Evolutionary conservation across 2,113 vertebrate species (phyloP).

Genomic region (Cyprinodon brontotheroides): DNA sequence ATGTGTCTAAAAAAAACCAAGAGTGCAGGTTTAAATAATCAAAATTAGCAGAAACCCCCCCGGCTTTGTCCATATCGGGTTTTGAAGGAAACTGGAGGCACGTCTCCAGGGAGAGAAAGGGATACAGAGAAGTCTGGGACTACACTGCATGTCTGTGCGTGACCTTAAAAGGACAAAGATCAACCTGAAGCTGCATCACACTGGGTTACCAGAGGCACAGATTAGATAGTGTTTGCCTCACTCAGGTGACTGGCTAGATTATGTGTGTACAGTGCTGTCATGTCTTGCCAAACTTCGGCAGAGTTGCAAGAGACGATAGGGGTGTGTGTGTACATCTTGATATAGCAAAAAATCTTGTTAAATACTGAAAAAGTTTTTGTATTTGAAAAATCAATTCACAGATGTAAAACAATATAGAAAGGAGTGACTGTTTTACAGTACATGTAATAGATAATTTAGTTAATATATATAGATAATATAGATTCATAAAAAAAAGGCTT

Average conservation of each 20-base stretch:
- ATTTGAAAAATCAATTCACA: neutral
- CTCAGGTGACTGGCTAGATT: neutral
- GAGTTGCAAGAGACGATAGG: neutral
- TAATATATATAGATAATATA: neutral
- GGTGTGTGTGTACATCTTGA: neutral
- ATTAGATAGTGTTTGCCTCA: conserved; percentile 9
- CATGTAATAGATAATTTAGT: neutral
- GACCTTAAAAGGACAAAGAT: conserved; percentile 74
- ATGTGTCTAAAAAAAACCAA: neutral
- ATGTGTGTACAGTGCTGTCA: neutral
- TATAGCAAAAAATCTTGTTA: neutral
- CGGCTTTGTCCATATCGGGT: conserved; percentile 39
- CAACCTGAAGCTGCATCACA: conserved; percentile 40
- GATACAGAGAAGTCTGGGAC: conserved; percentile 44
- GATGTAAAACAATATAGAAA: neutral
- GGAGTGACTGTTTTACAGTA: neutral
- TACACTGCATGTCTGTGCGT: conserved; percentile 35
- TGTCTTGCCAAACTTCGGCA: neutral
- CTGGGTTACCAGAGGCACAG: conserved; percentile 10
- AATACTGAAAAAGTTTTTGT: neutral
- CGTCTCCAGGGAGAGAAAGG: conserved; percentile 34
- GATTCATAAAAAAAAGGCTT: too few relatives aligned
- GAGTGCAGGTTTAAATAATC: neutral
- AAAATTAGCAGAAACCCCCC: conserved; percentile 27
- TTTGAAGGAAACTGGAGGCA: conserved; percentile 30